Evolutionary conservation across 2,888 invertebrate species (phyloP).

Genomic region (Lasioglossum marginatum): DNA sequence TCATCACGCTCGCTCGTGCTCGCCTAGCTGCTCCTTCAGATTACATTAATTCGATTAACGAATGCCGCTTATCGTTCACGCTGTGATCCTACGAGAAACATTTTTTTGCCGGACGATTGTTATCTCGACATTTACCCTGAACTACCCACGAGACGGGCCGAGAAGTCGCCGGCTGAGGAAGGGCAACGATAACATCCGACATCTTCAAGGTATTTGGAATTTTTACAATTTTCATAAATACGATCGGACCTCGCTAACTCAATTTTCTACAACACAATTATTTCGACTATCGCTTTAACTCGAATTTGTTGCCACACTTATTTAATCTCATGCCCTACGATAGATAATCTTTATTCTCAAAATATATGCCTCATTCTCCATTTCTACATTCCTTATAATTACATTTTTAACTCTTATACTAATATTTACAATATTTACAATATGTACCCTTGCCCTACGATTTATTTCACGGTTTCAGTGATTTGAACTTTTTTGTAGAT

Average conservation of each 20-base stretch:
- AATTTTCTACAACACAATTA: background rate
- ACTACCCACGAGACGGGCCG: background rate
- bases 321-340: too few relatives aligned
- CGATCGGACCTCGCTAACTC: background rate
- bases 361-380: too few relatives aligned
- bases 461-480: too few relatives aligned
- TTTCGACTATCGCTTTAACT: background rate
- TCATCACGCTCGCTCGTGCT: conserved; percentile 83
- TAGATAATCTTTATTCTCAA: too few relatives aligned
- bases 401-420: too few relatives aligned
- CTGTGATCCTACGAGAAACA: conserved; percentile 29
- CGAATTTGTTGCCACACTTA: background rate
- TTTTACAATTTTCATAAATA: background rate
- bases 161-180: background rate
- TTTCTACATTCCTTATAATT: too few relatives aligned
- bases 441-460: too few relatives aligned
- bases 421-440: too few relatives aligned
- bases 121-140: conserved; percentile 16
- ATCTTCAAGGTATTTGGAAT: background rate
- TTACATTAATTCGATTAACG: conserved; percentile 83
- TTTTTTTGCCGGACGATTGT: conserved; percentile 11
- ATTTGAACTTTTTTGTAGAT: too few relatives aligned
- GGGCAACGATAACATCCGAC: background rate
- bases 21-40: conserved; percentile 72
- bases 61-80: conserved; percentile 72